phyloP scores from a whole-genome alignment of 1,140 invertebrate genomes.

The Pararge aegeria region DNA sequence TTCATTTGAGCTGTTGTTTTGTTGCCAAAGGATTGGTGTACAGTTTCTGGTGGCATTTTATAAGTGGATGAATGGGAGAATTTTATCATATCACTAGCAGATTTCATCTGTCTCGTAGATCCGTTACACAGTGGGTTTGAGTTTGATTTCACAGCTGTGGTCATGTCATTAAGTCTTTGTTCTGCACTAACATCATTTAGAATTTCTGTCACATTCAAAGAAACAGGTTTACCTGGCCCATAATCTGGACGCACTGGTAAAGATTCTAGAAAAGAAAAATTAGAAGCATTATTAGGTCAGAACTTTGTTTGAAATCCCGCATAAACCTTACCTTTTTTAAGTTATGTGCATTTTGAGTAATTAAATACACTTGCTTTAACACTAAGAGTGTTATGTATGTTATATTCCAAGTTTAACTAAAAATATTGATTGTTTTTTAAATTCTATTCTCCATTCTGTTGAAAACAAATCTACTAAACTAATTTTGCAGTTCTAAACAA shows the following conservation, averaged over 20 bases:
- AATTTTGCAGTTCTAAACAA: too few relatives aligned
- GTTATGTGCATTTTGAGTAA: too few relatives aligned
- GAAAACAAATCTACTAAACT: too few relatives aligned
- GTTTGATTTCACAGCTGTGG: slow-evolving; percentile 25
- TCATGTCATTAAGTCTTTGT: slow-evolving; percentile 33
- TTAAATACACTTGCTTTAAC: too few relatives aligned
- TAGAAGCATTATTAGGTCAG: background rate
- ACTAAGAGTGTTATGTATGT: too few relatives aligned
- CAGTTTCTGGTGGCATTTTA: slow-evolving; percentile 7
- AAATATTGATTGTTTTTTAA: too few relatives aligned
- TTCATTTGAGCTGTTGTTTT: slow-evolving; percentile 29
- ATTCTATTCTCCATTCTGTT: too few relatives aligned
- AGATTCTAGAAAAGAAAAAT: slow-evolving; percentile 55
- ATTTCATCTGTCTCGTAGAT: slow-evolving; percentile 44
- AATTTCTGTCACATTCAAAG: slow-evolving; percentile 58
- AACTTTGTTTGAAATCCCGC: too few relatives aligned
- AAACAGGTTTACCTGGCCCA: slow-evolving; percentile 81
- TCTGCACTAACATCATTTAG: slow-evolving; percentile 55
- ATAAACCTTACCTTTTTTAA: too few relatives aligned
- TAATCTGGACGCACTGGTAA: slow-evolving; percentile 74
- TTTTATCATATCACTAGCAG: slow-evolving; percentile 34
- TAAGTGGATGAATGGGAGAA: slow-evolving; percentile 21
- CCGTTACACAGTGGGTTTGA: slow-evolving; percentile 42
- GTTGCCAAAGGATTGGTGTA: slow-evolving; percentile 20
- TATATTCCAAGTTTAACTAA: too few relatives aligned